Evolutionary conservation across 2,888 invertebrate species (phyloP).

Genomic region (Prosapia bicincta): DNA sequence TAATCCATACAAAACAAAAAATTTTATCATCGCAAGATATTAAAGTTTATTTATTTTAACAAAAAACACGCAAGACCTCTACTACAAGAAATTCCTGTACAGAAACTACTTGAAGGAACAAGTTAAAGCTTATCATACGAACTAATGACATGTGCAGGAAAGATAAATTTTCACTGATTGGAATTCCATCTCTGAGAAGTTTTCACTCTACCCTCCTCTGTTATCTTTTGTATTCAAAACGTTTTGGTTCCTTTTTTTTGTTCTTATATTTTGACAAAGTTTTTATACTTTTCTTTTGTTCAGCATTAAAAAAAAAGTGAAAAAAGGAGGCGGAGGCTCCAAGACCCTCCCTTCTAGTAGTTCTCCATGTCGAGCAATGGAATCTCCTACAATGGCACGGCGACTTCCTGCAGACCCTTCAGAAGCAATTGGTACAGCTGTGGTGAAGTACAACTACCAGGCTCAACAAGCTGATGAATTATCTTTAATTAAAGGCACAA

Average conservation of each 20-base stretch:
- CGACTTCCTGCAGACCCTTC: slow-evolving; percentile 75
- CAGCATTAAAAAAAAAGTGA: slow-evolving; percentile 84
- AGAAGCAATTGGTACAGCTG: slow-evolving; percentile 81
- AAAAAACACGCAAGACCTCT: no score
- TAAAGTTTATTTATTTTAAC: no score
- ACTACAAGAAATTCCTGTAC: no score
- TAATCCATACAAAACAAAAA: no score
- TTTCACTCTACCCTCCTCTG: no score
- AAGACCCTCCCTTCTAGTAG: slow-evolving; percentile 83
- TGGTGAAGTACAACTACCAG: slow-evolving; percentile 94
- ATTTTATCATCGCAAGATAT: no score
- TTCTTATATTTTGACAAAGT: background rate
- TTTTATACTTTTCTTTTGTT: slow-evolving; percentile 36
- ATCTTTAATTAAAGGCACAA: slow-evolving; percentile 88
- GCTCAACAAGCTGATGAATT: slow-evolving; percentile 96
- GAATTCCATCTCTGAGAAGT: no score
- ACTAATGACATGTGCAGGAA: no score
- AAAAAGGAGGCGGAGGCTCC: slow-evolving; percentile 73
- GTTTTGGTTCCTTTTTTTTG: background rate
- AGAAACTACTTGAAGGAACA: no score
- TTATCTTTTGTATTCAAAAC: background rate
- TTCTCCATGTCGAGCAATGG: slow-evolving; percentile 69
- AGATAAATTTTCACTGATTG: no score
- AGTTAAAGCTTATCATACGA: no score
- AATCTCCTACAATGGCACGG: slow-evolving; percentile 71